Base-by-base conservation (phyloP, 2,888 invertebrate species). In the Hydrotaea cyrtoneurina region DNA sequence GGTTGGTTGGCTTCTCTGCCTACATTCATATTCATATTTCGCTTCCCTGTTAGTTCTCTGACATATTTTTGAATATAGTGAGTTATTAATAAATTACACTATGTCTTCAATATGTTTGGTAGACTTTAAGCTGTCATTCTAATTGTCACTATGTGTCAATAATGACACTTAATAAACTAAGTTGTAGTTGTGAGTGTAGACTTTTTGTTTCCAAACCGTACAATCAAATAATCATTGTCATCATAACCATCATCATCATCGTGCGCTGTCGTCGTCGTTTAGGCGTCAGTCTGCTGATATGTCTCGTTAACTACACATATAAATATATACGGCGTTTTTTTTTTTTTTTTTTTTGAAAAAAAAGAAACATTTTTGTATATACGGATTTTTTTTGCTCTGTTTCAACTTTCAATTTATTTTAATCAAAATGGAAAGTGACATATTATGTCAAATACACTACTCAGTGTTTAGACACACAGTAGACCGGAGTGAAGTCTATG, bases 371-470 rank as follows among this genome's bases (percentile, higher is more conserved):
- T 39, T 39, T 39, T 39, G 1, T 39, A 3, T 39, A 39, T 39
- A 39, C 10, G n/a, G 8, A 50, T 50, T 78, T 80, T 80, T 43
- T 71, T 78, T 73, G 59, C 59, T 64, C 55, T 64, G 71, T 72
- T 76, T 78, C 82, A 80, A 81, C 85, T 81, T 83, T 85, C 87
- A 87, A 88, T 87, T 87, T 87, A 87, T 87, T 86, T 87, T 77
- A 85, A 86, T 87, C 82, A 86, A 86, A 86, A 86, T 80, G 86
- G 86, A 88, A 86, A 87, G 87, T 87, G 87, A 86, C 87, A 87
- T 59, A 84, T 86, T 85, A 83, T 86, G 86, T 87, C 86, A 86
- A 85, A 85, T 84, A 85, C 82, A 79, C 78, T 82, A 46, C 73
- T 43, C 53, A 69, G 77, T 75, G 53, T 23, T 66, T 73, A 83